Evolutionary conservation across 2,113 vertebrate species (phyloP), one percentile per base, ranked within the genome.

Genomic region (Aegithalos caudatus): DNA sequence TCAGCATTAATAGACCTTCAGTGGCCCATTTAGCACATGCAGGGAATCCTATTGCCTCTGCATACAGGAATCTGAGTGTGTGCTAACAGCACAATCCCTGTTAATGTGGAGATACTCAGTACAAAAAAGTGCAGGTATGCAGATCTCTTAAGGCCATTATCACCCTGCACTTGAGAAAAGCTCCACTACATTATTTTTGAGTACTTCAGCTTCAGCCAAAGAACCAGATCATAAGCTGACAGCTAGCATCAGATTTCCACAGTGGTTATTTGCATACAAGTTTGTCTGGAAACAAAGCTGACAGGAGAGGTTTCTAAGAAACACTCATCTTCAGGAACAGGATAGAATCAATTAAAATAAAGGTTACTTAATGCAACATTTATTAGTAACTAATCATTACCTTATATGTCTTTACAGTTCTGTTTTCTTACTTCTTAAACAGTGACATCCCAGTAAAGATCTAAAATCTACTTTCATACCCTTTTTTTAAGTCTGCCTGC

Each of bases 31-130:
- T 7, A 62, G 29, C 14, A 38, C 22, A 7, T 47, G 7, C 48
- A 51, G 64, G 27, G 60, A 84, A 28, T 33, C 31, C 7, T 44
- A 11, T 10, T 67, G 40, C 40, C 37, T 70, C 48, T 92, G 33
- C 0, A 0, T 44, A 31, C 8, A 47, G 33, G 7, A 85, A 33
- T 31, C 45, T 37, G 29, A 37, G 40, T 15, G 17, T 56, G 6
- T 69, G 73, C 35, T 81, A 29, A 57, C 64, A 76, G 37, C 61
- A 69, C 5, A 31, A 7, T 16, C 57, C 29, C 35, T 62, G 23
- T 18, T 57, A 38, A 80, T 22, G 22, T 15, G 33, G 11, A 42
- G 54, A 56, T 10, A 38, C 17, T 2, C 40, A 28, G 20, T 7
- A 61, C 28, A 29, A 48, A 64, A 60, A 45, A 40, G 42, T 53